Evolutionary conservation across 2,113 vertebrate species (phyloP), one percentile per base, ranked within the genome.

Genomic region (Lota lota): DNA sequence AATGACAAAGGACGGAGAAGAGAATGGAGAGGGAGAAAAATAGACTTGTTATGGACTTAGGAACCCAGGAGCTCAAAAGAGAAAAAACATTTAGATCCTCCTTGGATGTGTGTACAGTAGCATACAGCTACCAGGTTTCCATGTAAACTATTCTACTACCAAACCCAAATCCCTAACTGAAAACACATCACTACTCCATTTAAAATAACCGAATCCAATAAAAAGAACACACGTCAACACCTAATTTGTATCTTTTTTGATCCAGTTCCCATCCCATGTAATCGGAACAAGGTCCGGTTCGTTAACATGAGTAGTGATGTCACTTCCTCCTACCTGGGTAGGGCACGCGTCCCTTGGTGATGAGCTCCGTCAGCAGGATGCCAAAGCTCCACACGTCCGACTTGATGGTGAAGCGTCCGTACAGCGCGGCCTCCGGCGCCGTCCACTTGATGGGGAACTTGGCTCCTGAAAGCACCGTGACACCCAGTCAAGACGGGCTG

Each of bases 381-480:
- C 97, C 96, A 1, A 98, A 99, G 76, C 97, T 99, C 97, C 97
- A 99, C 53, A 99, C 95, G 0, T 99, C 97, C 0, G 96, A 98
- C 83, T 99, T 99, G 90, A 99, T 96, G 89, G 95, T 97, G 82
- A 99, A 99, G 81, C 84, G 95, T 68, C 97, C 95, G 2, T 92
- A 99, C 24, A 98, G 92, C 0, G 97, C 97, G 0, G 97, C 97
- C 86, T 99, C 97, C 0, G 97, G 97, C 24, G 97, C 96, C 0
- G 97, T 98, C 97, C 97, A 99, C 86, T 98, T 99, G 85, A 99
- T 99, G 67, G 97, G 97, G 78, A 99, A 99, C 88, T 99, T 99
- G 54, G 96, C 93, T 59, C 97, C 97, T 97, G 91, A 79, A 79
- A 80, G 83, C 88, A 87, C 82, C 74, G 83, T 71, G 12, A 14